Evolutionary conservation across 2,888 invertebrate species (phyloP).

Genomic region (Zele albiditarsus): DNA sequence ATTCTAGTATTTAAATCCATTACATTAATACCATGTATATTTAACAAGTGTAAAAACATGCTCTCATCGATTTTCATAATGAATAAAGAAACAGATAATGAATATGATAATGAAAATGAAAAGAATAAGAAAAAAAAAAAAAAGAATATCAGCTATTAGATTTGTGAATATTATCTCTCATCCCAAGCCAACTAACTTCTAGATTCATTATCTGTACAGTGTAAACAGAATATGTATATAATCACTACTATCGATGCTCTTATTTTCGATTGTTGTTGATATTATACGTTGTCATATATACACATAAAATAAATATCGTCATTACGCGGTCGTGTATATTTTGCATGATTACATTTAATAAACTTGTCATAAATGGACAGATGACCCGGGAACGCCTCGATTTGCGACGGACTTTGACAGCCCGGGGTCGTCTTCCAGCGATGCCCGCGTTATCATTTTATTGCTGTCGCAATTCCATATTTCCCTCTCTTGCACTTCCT

Average conservation of each 20-base stretch:
- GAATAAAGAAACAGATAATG: background rate
- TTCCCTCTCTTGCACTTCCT: conserved; percentile 27
- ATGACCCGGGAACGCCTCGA: conserved; percentile 56
- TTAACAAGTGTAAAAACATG: background rate
- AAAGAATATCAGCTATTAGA: background rate
- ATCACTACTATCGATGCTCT: background rate
- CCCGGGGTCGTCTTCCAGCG: conserved; percentile 64
- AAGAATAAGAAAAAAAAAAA: conserved; percentile 5
- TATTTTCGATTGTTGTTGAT: background rate
- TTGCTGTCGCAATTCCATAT: conserved; percentile 39
- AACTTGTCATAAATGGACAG: conserved; percentile 32
- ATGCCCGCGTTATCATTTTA: conserved; percentile 57
- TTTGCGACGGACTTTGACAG: conserved; percentile 66
- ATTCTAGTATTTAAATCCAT: conserved; percentile 21
- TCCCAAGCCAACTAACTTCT: background rate
- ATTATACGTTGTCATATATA: background rate
- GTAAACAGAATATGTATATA: conserved; percentile 4
- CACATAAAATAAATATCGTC: conserved; percentile 7
- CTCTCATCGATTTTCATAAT: background rate
- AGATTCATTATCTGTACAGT: background rate
- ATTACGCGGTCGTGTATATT: background rate
- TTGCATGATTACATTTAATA: background rate
- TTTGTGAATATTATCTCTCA: background rate
- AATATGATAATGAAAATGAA: background rate
- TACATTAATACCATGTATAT: background rate